Conservation (phyloP, 2,888 invertebrate genomes). For the Halocaridina rubra region DNA sequence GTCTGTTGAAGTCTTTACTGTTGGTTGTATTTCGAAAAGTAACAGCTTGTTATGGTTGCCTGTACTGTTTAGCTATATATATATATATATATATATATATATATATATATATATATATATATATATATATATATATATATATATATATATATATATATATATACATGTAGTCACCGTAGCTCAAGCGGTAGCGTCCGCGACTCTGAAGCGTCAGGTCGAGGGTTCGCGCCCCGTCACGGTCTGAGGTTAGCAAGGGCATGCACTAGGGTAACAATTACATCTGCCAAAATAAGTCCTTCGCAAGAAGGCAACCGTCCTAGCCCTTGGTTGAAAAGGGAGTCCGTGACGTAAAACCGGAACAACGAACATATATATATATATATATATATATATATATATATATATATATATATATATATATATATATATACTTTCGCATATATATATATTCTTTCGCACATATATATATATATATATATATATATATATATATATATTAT, state of each 20-base stretch:
- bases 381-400: background rate
- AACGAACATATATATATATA: background rate
- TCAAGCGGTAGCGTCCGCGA: too few relatives aligned
- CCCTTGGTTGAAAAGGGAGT: background rate
- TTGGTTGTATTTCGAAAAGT: too few relatives aligned
- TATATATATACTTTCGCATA: background rate
- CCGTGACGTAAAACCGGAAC: background rate
- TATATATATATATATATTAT: background rate
- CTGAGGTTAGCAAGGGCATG: too few relatives aligned
- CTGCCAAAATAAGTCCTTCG: too few relatives aligned
- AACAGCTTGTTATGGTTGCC: too few relatives aligned
- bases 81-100: background rate
- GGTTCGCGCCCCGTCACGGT: too few relatives aligned
- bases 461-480: slow-evolving; percentile 19
- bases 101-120: background rate
- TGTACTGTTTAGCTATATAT: too few relatives aligned
- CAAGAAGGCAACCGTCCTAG: too few relatives aligned
- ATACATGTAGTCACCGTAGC: background rate
- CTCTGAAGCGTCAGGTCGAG: too few relatives aligned
- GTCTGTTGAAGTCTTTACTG: too few relatives aligned
- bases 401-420: slow-evolving; percentile 14
- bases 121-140: background rate
- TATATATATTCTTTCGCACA: background rate
- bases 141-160: background rate
- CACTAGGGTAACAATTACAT: too few relatives aligned